Evolutionary conservation across 2,888 invertebrate genomes (phyloP), one percentile per base, ranked within the genome.

Genomic region (Venusia cambrica): DNA sequence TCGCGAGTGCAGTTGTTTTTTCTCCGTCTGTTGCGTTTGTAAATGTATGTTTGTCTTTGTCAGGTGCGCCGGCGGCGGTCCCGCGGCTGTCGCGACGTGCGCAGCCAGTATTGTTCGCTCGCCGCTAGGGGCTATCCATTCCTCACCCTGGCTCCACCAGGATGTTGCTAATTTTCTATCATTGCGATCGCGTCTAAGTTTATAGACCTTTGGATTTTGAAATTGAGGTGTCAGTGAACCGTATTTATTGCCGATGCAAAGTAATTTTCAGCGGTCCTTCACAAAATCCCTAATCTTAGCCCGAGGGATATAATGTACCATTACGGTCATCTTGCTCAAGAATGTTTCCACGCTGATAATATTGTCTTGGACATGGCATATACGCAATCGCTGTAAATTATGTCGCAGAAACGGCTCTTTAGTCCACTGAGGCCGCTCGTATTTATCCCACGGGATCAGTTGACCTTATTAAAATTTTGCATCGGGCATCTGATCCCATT

Each of bases 91-190:
- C 72, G 74, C 69, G 61, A 63, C 63, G 67, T 60, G 66, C 54
- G 61, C 59, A 55, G 63, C 61, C 57, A 59, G 71, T 67, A 77
- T 77, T 73, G 80, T 77, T 69, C 70, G 58, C 50, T 9, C 53
- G 63, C 58, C 61, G 78, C 80, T 83, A 68, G 70, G 62, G 76
- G 79, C 83, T 54, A 61, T 65, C 74, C 69, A 79, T 87, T 72
- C 74, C 66, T 84, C 75, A 83, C 78, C 80, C 73, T 62, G 70
- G 81, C 78, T 77, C 72, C 71, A 74, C 75, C 75, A 73, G 79
- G 79, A 84, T 77, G 71, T 79, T 71, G 77, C 87, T 85, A 84
- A 87, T 87, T 87, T 85, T 84, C 80, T 81, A 84, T 84, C 81
- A 80, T 80, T 83, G 78, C 68, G 71, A 74, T 74, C 78, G 72